A percentile compares a stretch with the other conserved stretches of the same genome.
These are phyloP conservation scores for Anticlea derivata DNA, from an alignment of 2,888 invertebrate species.

Conservation along the genomic window DNA sequence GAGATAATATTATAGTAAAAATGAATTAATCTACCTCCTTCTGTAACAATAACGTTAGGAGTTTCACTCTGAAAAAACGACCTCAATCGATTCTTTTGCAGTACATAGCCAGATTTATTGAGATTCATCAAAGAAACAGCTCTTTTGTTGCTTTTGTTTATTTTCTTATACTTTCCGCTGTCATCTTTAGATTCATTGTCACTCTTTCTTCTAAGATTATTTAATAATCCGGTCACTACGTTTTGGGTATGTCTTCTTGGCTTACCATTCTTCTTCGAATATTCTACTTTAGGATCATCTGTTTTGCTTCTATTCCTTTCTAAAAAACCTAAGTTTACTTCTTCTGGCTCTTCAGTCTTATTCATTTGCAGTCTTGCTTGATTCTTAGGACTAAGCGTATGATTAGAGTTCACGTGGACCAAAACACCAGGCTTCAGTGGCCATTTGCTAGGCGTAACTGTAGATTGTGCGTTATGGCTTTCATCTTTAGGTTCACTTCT, in stretches of 20 bases:
- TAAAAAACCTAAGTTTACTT: conserved; percentile 67
- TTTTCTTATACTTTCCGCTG: conserved; percentile 77
- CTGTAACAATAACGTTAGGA: conserved; percentile 77
- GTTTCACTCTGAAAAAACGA: conserved; percentile 76
- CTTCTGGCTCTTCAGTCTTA: conserved; percentile 46
- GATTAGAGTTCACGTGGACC: conserved; percentile 93
- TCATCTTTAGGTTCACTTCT: conserved; percentile 55
- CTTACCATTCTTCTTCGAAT: conserved; percentile 69
- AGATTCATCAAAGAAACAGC: conserved; percentile 70
- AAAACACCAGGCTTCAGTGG: conserved; percentile 94
- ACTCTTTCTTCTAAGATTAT: conserved; percentile 65
- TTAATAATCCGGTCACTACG: conserved; percentile 66
- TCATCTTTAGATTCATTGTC: conserved; percentile 71
- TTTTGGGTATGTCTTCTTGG: conserved; percentile 59
- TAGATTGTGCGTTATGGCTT: conserved; percentile 56
- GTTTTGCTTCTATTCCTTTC: conserved; percentile 62
- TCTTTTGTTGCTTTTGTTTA: conserved; percentile 75
- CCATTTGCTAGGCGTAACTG: conserved; percentile 88
- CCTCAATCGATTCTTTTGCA: conserved; percentile 67
- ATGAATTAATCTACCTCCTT: conserved; percentile 70
- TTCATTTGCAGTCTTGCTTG: conserved; percentile 67
- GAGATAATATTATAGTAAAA: conserved; percentile 9
- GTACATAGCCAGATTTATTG: conserved; percentile 64
- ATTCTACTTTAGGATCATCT: conserved; percentile 57
- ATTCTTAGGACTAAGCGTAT: conserved; percentile 86